These are phyloP conservation scores for Thumatha senex DNA, from an alignment of 2,888 invertebrate species.

Conservation along the genomic window DNA sequence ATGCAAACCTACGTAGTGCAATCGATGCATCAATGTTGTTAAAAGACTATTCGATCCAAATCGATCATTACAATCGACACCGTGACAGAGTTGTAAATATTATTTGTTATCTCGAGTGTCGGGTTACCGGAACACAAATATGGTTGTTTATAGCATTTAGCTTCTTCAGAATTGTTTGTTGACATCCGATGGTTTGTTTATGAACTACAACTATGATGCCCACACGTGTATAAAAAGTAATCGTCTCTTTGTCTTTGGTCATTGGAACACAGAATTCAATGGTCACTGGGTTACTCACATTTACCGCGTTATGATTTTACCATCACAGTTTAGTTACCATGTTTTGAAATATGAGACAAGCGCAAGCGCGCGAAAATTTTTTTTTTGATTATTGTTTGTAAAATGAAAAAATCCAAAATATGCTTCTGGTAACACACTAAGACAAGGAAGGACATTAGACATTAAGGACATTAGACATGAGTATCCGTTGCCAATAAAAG, in stretches of 20 bases:
- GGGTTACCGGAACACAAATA: conserved; percentile 19
- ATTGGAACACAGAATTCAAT: background rate
- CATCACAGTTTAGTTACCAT: too few species aligned
- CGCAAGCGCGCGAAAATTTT: too few species aligned
- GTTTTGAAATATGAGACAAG: background rate
- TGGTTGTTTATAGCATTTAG: conserved; percentile 6
- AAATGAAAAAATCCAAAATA: too few species aligned
- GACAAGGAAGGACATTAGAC: too few species aligned
- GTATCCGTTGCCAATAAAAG: too few species aligned
- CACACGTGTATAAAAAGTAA: background rate
- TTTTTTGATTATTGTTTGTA: too few species aligned
- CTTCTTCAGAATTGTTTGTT: conserved; percentile 18
- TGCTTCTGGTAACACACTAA: too few species aligned
- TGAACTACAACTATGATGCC: background rate
- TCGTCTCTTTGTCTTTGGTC: background rate
- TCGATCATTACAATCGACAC: background rate
- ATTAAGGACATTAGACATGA: too few species aligned
- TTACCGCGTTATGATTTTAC: background rate
- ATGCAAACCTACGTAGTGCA: background rate
- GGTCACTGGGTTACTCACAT: background rate
- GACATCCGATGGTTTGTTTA: conserved; percentile 1
- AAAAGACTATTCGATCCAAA: background rate
- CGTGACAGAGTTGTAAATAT: conserved; percentile 5
- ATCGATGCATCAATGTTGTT: background rate
- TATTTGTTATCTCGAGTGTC: conserved; percentile 3